Percentiles rank a stretch among this genome's conserved stretches.
phyloP scores from a whole-genome alignment of 2,113 vertebrate species.

The Psammodynastes pulverulentus region DNA sequence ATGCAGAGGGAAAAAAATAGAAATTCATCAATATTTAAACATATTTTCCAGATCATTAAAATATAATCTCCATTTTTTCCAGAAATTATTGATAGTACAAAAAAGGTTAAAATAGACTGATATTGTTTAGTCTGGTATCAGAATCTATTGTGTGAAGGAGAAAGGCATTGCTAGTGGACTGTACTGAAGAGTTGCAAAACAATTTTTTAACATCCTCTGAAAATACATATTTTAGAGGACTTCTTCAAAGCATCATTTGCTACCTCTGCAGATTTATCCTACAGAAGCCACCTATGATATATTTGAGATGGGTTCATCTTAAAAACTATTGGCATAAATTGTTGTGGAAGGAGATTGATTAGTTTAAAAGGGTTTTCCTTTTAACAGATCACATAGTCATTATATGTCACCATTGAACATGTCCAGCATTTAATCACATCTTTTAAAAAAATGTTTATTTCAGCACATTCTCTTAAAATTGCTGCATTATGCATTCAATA shows the following conservation, averaged over 20 bases:
- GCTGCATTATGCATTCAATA: neutral
- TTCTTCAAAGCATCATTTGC: constrained; percentile 59
- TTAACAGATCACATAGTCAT: constrained; percentile 68
- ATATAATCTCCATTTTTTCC: neutral
- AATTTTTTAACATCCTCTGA: constrained; percentile 48
- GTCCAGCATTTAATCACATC: constrained; percentile 55
- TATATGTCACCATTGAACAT: constrained; percentile 62
- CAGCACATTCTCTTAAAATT: constrained; percentile 29
- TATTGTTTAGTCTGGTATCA: neutral
- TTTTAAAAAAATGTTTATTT: constrained; percentile 49
- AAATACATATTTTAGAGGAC: constrained; percentile 48
- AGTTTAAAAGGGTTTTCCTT: constrained; percentile 72
- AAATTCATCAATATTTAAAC: neutral
- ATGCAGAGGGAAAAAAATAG: neutral
- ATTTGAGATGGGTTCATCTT: constrained; percentile 66
- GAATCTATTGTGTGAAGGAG: constrained; percentile 10
- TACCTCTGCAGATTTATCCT: constrained; percentile 54
- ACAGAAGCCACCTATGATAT: constrained; percentile 57
- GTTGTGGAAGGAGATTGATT: constrained; percentile 58
- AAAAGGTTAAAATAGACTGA: neutral
- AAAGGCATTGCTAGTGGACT: constrained; percentile 39
- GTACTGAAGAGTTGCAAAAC: constrained; percentile 41
- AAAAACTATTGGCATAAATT: constrained; percentile 71
- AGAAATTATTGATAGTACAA: neutral
- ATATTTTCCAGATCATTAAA: neutral